Evolutionary conservation across 2,888 invertebrate genomes (phyloP).

Genomic region (Zelleria hepariella): DNA sequence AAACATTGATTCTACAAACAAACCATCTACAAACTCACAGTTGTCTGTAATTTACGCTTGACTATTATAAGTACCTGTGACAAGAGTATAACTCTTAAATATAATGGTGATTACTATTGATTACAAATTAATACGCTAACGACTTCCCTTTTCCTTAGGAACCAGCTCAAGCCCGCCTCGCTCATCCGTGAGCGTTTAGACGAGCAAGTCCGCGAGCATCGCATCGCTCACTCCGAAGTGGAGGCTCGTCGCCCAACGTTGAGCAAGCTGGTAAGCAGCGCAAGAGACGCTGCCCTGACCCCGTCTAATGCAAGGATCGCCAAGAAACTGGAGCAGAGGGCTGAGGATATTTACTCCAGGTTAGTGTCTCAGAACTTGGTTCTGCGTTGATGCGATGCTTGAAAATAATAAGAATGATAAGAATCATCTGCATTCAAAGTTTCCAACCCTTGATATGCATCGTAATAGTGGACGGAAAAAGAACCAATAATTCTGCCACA

Average conservation of each 20-base stretch:
- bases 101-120: neutral
- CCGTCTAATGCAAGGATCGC: constrained; percentile 90
- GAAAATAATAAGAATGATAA: no score
- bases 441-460: no score
- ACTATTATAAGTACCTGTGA: no score
- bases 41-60: no score
- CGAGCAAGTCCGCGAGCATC: constrained; percentile 91
- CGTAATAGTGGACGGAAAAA: no score
- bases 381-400: no score
- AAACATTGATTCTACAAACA: no score
- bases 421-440: no score
- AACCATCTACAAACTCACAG: no score
- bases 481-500: no score
- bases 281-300: constrained; percentile 83
- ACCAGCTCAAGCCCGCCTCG: constrained; percentile 86
- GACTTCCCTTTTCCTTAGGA: constrained; percentile 34
- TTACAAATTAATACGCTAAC: neutral
- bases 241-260: constrained; percentile 90
- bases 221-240: constrained; percentile 84
- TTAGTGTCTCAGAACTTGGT: no score
- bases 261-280: constrained; percentile 83
- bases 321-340: constrained; percentile 88
- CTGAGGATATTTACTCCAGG: constrained; percentile 89
- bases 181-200: constrained; percentile 89
- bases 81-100: no score